Base-by-base conservation (phyloP, 2,113 vertebrate genomes). In the Aptenodytes forsteri region DNA sequence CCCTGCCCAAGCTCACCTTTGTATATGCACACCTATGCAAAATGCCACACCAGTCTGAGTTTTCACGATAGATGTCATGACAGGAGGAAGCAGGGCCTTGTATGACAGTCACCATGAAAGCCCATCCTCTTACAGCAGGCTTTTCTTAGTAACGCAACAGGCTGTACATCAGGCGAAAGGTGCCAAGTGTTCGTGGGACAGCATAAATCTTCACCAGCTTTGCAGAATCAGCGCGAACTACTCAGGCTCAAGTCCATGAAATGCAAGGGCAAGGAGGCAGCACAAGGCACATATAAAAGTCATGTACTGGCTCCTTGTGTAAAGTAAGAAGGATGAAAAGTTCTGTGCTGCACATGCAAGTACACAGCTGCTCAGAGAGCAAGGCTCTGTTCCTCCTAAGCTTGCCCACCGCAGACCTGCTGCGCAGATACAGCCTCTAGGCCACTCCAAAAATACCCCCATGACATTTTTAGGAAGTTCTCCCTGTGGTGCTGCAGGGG, bases 241-340 rank as follows among this genome's bases (percentile, higher is more conserved):
- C 46, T 13, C 54, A 15, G 71, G 44, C 62, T 78, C 34, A n/a
- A 5, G 32, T 8, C 67, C 26, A 1, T 0, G 20, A 36, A 5
- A 8, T 3, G 16, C 36, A 17, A 61, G 55, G 47, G 47, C 61
- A n/a, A 66, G 52, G 47, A 77, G 27, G 30, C 40, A 83, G 79
- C n/a, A 47, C 54, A 26, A n/a, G 17, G 10, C 14, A 1, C 0
- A 0, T 10, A 0, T 1, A 10, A 5, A 85, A 76, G 30, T 17
- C 7, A 1, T 18, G 21, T n/a, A 25, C 54, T 36, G 54, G 38
- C 46, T 70, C 85, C 66, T 30, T 18, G 47, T 11, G 11, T 15
- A 55, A 50, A 50, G 54, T 2, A 19, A 46, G 19, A 23, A 44
- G 34, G 22, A 11, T 38, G 38, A n/a, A 22, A 55, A 55, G 38